Conservation (phyloP, 2,113 vertebrate genomes). For the Corvus moneduloides region DNA sequence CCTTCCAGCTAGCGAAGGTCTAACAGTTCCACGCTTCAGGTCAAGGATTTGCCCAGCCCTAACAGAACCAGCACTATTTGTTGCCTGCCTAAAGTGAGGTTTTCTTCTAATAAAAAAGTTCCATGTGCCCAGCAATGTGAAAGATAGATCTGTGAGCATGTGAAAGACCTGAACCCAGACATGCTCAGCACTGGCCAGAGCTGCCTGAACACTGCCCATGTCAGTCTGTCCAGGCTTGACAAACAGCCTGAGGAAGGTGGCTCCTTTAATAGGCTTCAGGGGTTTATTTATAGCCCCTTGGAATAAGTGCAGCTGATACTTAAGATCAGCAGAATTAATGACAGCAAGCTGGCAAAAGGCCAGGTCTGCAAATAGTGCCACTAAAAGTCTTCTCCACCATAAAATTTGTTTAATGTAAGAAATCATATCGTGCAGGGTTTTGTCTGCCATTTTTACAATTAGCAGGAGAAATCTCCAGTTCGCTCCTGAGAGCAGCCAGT, state of each 20-base stretch:
- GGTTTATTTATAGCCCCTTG: slow-evolving; percentile 69
- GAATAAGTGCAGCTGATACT: slow-evolving; percentile 72
- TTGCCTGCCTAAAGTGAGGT: neutral
- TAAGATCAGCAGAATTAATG: slow-evolving; percentile 71
- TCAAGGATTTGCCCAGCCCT: neutral
- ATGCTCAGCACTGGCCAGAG: neutral
- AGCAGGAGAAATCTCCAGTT: slow-evolving; percentile 38
- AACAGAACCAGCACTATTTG: neutral
- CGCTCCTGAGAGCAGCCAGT: neutral
- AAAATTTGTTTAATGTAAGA: slow-evolving; percentile 72
- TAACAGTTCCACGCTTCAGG: neutral
- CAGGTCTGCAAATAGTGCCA: slow-evolving; percentile 65
- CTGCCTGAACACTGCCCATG: neutral
- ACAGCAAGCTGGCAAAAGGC: slow-evolving; percentile 55
- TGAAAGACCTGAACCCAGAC: neutral
- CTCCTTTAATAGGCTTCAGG: slow-evolving; percentile 52
- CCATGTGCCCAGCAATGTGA: rapidly evolving
- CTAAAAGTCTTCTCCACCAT: slow-evolving; percentile 64
- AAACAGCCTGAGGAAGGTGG: neutral
- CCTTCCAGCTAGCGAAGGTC: neutral
- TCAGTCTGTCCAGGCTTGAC: slow-evolving; percentile 31
- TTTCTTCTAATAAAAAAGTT: neutral
- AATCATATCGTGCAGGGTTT: slow-evolving; percentile 40
- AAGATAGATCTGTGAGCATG: neutral
- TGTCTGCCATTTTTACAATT: slow-evolving; percentile 64